Percentiles rank a stretch among this genome's conserved stretches.
These are phyloP conservation scores for Pristionchus pacificus DNA, from an alignment of 1,140 invertebrate genomes.

Conservation along the genomic window DNA sequence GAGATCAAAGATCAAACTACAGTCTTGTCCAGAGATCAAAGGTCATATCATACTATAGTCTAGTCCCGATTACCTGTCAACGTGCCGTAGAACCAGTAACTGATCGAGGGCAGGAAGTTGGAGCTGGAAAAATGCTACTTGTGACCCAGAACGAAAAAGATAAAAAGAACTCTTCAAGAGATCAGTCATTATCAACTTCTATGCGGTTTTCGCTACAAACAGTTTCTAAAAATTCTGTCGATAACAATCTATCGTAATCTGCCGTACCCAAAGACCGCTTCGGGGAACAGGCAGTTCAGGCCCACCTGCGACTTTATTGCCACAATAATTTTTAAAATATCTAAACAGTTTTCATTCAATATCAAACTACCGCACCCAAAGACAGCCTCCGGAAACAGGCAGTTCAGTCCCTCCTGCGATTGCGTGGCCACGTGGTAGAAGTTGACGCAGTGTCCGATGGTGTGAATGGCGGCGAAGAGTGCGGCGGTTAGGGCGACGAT, in stretches of 20 bases:
- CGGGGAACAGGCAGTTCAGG: constrained; percentile 59
- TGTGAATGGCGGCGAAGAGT: constrained; percentile 76
- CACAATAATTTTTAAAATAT: not conserved
- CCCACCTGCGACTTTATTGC: not conserved
- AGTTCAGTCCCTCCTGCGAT: constrained; percentile 84
- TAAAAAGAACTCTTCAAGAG: too few relatives aligned
- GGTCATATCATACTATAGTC: too few relatives aligned
- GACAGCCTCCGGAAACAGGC: constrained; percentile 86
- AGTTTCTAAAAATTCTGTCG: too few relatives aligned
- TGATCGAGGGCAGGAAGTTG: constrained; percentile 56
- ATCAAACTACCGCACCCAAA: constrained; percentile 65
- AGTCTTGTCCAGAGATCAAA: too few relatives aligned
- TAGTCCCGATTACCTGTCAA: constrained; percentile 69
- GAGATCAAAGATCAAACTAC: too few relatives aligned
- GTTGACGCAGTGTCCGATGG: constrained; percentile 92
- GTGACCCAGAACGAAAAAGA: too few relatives aligned
- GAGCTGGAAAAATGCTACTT: constrained; percentile 48
- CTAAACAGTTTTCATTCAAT: not conserved
- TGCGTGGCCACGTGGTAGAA: constrained; percentile 98
- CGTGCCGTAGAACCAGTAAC: constrained; percentile 57
- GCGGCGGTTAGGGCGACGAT: constrained; percentile 92
- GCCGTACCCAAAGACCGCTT: constrained; percentile 1
- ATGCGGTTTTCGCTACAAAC: too few relatives aligned
- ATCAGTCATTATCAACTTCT: too few relatives aligned
- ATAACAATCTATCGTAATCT: not conserved